These are phyloP conservation scores for Stegana nigrithorax DNA, from an alignment of 2,888 invertebrate species.

Conservation along the genomic window DNA sequence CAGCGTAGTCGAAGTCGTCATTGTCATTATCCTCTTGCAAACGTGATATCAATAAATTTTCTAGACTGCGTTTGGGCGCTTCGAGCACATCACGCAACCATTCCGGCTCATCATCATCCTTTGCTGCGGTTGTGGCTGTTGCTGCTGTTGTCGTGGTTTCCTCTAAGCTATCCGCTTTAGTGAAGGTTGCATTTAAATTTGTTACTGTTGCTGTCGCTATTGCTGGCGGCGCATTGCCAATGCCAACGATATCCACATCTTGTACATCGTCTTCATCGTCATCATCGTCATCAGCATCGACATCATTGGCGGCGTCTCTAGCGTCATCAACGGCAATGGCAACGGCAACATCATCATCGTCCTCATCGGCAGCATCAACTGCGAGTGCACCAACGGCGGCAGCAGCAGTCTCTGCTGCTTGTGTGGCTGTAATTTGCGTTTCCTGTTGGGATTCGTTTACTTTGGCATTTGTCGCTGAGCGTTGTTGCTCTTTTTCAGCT, in stretches of 20 bases:
- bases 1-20: conserved; percentile 9
- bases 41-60: conserved; percentile 58
- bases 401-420: neutral
- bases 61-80: conserved; percentile 69
- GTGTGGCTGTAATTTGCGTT: conserved; percentile 38
- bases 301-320: conserved; percentile 18
- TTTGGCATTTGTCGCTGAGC: neutral
- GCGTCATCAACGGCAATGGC: conserved; percentile 19
- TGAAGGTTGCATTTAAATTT: conserved; percentile 47
- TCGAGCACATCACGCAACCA: conserved; percentile 73
- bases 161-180: conserved; percentile 48
- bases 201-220: conserved; percentile 15
- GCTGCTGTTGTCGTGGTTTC: conserved; percentile 44
- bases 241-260: conserved; percentile 57
- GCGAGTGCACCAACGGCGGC: neutral
- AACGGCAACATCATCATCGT: conserved; percentile 21
- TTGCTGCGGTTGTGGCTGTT: conserved; percentile 70
- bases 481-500: neutral
- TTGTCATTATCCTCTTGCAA: conserved; percentile 21
- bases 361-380: conserved; percentile 26
- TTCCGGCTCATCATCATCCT: conserved; percentile 71
- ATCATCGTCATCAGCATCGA: conserved; percentile 36
- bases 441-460: conserved; percentile 31
- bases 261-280: conserved; percentile 60
- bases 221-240: conserved; percentile 44